phyloP scores from a whole-genome alignment of 2,888 invertebrate genomes.

The Tipula unca region DNA sequence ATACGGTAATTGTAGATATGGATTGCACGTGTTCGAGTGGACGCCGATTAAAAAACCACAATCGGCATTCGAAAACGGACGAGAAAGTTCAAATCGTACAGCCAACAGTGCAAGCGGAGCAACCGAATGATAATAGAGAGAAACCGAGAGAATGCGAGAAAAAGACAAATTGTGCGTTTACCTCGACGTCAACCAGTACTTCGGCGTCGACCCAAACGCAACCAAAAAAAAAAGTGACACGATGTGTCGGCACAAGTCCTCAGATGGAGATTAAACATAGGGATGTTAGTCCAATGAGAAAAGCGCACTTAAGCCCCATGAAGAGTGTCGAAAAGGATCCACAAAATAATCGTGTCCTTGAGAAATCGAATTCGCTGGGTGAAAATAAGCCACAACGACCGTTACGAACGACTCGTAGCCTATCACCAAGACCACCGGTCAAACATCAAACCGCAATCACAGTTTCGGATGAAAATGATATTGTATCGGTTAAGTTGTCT shows the following conservation, averaged over 20 bases:
- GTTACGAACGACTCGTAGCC: slow-evolving; percentile 31
- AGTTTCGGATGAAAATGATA: slow-evolving; percentile 31
- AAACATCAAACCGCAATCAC: slow-evolving; percentile 33
- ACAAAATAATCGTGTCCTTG: slow-evolving; percentile 25
- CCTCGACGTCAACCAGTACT: neutral
- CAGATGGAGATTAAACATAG: slow-evolving; percentile 39
- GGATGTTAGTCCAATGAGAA: slow-evolving; percentile 37
- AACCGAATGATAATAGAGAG: neutral
- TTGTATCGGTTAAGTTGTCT: slow-evolving; percentile 31
- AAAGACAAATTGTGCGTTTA: neutral
- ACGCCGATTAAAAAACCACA: neutral
- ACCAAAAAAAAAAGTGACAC: slow-evolving; percentile 31
- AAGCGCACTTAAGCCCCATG: slow-evolving; percentile 41
- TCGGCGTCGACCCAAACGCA: neutral
- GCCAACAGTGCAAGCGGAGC: neutral
- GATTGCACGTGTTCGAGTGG: slow-evolving; percentile 17
- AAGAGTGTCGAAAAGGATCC: slow-evolving; percentile 35
- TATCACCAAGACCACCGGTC: slow-evolving; percentile 33
- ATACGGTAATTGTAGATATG: neutral
- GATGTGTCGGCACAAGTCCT: slow-evolving; percentile 41
- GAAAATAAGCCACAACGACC: slow-evolving; percentile 32
- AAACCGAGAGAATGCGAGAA: neutral
- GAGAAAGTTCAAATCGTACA: neutral
- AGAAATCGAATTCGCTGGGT: slow-evolving; percentile 33
- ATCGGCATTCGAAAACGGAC: neutral